Base-by-base conservation (phyloP, 2,113 vertebrate genomes). In the Parus major region DNA sequence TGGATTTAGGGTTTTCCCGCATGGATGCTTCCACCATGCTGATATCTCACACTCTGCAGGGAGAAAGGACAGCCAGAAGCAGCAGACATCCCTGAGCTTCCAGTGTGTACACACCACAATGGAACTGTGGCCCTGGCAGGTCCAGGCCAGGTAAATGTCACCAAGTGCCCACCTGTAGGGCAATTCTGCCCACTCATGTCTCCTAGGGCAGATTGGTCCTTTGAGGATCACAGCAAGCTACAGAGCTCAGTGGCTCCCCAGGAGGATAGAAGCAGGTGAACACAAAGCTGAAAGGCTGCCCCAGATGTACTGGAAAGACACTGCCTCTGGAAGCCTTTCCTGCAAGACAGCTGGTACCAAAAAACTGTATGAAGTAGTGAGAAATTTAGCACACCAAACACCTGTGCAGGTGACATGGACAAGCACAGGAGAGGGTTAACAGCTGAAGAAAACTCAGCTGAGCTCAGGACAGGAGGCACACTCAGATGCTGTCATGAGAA, bases 41-140 rank as follows among this genome's bases (percentile, higher is more conserved):
- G 39, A 42, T 23, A 11, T 44, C 47, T 49, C 76, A n/a, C 4
- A 9, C 8, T 21, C 70, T 50, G 76, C 8, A 25, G 21, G 27
- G 28, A 47, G 36, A 19, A 70, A 29, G 31, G 25, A 47, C 50
- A 82, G 46, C 2, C 3, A 73, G 60, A 36, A 86, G 50, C 36
- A 47, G 52, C 39, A 76, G 29, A 20, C 3, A 7, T 22, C 39
- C 42, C 6, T 1, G 1, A 73, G 64, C 41, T 84, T 46, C 52
- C 60, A n/a, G 4, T 2, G 2, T 10, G 27, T 16, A 61, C 16
- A 13, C 57, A 53, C 4, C 3, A 7, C 35, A 36, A 3, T 1
- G 6, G 31, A 4, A 63, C 24, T 72, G 41, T 25, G 55, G 53
- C 25, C 55, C 39, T 46, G 17, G 49, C 39, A 77, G 28, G 39